These are phyloP conservation scores for Zeus faber DNA, from an alignment of 2,113 vertebrate genomes.

Conservation along the genomic window DNA sequence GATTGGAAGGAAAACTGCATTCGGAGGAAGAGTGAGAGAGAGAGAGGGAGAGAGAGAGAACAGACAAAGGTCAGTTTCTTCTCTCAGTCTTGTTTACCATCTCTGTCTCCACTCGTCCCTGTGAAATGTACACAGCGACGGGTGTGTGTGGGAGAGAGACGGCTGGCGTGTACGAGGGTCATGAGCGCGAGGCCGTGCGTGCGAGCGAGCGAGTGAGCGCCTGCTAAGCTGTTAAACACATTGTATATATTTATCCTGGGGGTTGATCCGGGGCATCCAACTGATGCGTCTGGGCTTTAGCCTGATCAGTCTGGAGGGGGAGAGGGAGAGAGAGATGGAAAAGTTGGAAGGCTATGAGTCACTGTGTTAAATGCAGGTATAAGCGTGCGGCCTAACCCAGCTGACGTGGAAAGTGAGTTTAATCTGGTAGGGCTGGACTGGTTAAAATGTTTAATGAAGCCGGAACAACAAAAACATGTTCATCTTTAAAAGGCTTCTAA, in stretches of 20 bases:
- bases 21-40: neutral
- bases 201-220: neutral
- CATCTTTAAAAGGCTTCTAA: neutral
- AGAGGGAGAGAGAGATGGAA: conserved; percentile 2
- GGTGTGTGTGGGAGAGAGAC: neutral
- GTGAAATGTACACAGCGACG: conserved; percentile 52
- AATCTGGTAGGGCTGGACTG: conserved; percentile 48
- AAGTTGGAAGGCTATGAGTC: conserved; percentile 51
- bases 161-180: neutral
- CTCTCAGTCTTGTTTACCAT: conserved; percentile 57
- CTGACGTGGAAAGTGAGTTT: conserved; percentile 52
- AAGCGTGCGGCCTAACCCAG: conserved; percentile 48
- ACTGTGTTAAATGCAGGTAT: conserved; percentile 57
- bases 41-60: conserved; percentile 17
- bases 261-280: conserved; percentile 58
- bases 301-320: conserved; percentile 56
- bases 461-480: neutral
- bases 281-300: conserved; percentile 67
- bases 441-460: conserved; percentile 6
- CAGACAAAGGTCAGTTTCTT: conserved; percentile 54
- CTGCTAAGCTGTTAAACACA: conserved; percentile 62
- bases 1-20: neutral
- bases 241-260: conserved; percentile 68
- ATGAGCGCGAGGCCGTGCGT: conserved; percentile 13
- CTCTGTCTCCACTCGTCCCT: conserved; percentile 40